Evolutionary conservation across 2,797 vertebrate genomes (phyloP).

Genomic region (Malurus splendens): DNA sequence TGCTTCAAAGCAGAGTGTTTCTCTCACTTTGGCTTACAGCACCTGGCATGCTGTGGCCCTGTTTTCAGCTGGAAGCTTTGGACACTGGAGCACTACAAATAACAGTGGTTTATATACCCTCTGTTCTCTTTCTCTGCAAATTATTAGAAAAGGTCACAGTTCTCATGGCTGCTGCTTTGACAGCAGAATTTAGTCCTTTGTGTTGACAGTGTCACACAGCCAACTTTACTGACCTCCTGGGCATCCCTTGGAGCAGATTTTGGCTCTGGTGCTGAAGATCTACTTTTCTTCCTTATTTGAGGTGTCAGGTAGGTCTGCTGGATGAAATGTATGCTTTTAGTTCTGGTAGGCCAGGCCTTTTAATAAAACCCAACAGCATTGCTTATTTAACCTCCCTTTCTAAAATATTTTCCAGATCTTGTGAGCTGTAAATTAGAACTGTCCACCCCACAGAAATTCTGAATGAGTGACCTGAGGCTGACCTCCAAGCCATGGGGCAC

Average conservation of each 20-base stretch:
- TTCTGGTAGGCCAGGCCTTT: neutral
- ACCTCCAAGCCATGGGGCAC: slow-evolving; percentile 16
- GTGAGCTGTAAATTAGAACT: slow-evolving; percentile 25
- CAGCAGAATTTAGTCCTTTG: slow-evolving; percentile 15
- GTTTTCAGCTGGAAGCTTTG: neutral
- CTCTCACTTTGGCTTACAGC: neutral
- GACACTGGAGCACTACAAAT: neutral
- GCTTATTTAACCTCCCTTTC: slow-evolving; percentile 43
- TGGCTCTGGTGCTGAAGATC: neutral
- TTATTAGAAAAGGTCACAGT: neutral
- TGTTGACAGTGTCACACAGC: neutral
- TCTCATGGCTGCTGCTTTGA: slow-evolving; percentile 24
- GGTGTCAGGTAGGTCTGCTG: neutral
- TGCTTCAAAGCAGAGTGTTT: neutral
- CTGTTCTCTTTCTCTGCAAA: neutral
- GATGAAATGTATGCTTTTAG: slow-evolving; percentile 4
- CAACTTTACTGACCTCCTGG: neutral
- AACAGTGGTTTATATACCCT: neutral
- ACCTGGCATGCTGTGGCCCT: neutral
- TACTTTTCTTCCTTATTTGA: slow-evolving; percentile 14
- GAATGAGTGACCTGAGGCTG: slow-evolving; percentile 26
- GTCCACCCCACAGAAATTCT: neutral
- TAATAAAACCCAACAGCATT: neutral
- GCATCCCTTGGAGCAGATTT: slow-evolving; percentile 7
- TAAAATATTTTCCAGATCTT: neutral